Conservation (phyloP, 1,140 invertebrate species). For the Drosophila auraria region DNA sequence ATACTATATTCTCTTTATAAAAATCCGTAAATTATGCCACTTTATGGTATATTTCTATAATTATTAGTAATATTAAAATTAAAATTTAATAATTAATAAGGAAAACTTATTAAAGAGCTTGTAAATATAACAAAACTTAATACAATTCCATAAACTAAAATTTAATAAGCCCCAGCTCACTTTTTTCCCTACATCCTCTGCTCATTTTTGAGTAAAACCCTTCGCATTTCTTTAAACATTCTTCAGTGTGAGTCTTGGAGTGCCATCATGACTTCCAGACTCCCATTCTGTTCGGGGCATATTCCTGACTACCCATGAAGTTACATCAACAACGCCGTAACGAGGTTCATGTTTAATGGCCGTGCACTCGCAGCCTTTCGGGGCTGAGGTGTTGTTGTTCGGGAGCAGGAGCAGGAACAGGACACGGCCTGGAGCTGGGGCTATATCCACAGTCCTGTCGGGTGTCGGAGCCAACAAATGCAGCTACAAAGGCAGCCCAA, state of each 20-base stretch:
- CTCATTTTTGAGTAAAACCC: neutral
- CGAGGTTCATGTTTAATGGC: slow-evolving; percentile 83
- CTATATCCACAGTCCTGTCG: slow-evolving; percentile 41
- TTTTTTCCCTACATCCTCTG: neutral
- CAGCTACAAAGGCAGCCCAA: slow-evolving; percentile 68
- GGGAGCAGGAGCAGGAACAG: slow-evolving; percentile 1
- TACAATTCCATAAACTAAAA: neutral
- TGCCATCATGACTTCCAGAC: slow-evolving; percentile 33
- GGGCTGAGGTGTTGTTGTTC: slow-evolving; percentile 19
- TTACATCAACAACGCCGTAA: slow-evolving; percentile 67
- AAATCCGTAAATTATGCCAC: no score
- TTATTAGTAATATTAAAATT: no score
- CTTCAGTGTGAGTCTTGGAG: slow-evolving; percentile 1
- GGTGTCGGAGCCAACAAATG: slow-evolving; percentile 58
- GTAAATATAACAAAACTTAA: no score
- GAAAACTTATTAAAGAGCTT: no score
- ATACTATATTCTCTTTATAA: no score
- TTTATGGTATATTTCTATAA: no score
- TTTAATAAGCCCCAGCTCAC: neutral
- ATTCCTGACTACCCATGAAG: slow-evolving; percentile 42
- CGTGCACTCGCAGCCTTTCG: slow-evolving; percentile 57
- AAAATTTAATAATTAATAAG: no score
- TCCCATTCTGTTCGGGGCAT: slow-evolving; percentile 5
- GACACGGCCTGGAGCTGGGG: slow-evolving; percentile 4
- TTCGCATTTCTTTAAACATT: neutral